These are phyloP conservation scores for Euwallacea fornicatus DNA, from an alignment of 1,140 invertebrate species.

Conservation along the genomic window DNA sequence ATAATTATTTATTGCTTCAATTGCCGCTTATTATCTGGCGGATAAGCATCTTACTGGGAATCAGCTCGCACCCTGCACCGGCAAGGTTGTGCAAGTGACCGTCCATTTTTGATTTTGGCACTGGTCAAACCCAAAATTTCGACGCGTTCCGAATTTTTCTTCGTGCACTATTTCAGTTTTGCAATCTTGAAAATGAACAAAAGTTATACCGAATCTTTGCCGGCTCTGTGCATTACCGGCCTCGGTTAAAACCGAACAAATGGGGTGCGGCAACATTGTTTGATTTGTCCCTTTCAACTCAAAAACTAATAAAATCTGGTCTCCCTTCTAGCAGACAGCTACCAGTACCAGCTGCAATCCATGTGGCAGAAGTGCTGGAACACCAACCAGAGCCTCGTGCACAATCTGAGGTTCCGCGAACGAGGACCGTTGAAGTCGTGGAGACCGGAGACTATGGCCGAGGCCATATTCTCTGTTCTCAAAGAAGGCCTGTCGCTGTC, in stretches of 20 bases:
- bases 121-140: too few relatives aligned
- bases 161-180: too few relatives aligned
- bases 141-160: too few relatives aligned
- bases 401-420: constrained; percentile 87
- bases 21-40: background rate
- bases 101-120: too few relatives aligned
- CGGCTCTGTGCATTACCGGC: too few relatives aligned
- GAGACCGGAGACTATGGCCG: constrained; percentile 91
- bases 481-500: constrained; percentile 87
- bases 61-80: background rate
- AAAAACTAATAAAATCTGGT: background rate
- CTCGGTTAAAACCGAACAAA: too few relatives aligned
- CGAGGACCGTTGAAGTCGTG: constrained; percentile 88
- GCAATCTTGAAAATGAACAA: too few relatives aligned
- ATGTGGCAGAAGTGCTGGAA: constrained; percentile 96
- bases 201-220: too few relatives aligned
- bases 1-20: constrained; percentile 12
- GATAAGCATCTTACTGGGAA: constrained; percentile 5
- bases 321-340: constrained; percentile 78
- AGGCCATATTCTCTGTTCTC: constrained; percentile 87
- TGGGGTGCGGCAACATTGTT: background rate
- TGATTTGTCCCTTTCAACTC: background rate
- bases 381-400: constrained; percentile 83
- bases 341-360: constrained; percentile 89
- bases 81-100: background rate